These are phyloP conservation scores for Bufotes viridis DNA, from an alignment of 2,797 vertebrate genomes.

Conservation along the genomic window DNA sequence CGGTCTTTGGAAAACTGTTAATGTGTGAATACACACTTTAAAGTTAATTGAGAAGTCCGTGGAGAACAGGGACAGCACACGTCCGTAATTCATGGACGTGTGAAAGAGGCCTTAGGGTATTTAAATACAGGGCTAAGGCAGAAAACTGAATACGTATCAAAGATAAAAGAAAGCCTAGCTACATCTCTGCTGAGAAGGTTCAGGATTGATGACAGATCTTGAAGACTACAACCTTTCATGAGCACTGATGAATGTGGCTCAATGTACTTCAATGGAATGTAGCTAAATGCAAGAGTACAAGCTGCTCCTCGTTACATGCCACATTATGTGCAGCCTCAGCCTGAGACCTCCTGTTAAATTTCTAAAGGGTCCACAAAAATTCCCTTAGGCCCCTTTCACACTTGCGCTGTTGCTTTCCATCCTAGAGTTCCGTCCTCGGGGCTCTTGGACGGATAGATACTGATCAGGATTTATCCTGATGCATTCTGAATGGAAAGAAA, in stretches of 20 bases:
- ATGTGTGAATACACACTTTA: too few species aligned
- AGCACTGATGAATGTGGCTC: neutral
- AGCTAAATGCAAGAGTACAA: neutral
- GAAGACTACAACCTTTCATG: neutral
- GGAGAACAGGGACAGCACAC: too few species aligned
- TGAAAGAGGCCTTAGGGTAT: neutral
- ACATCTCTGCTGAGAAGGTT: neutral
- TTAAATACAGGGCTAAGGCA: neutral
- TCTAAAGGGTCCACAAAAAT: neutral
- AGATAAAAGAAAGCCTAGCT: neutral
- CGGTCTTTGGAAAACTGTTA: too few species aligned
- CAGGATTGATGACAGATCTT: neutral
- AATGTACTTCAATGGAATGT: neutral
- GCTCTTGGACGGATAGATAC: too few species aligned
- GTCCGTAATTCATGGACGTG: too few species aligned
- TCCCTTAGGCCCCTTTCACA: too few species aligned
- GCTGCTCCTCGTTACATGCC: neutral
- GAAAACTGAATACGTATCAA: neutral
- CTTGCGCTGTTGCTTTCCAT: too few species aligned
- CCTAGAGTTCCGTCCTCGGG: too few species aligned
- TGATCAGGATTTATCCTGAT: too few species aligned
- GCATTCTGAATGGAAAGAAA: too few species aligned
- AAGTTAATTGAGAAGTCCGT: too few species aligned
- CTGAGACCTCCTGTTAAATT: neutral
- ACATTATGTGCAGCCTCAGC: neutral